A percentile compares a stretch with the other conserved stretches of the same genome.
Evolutionary conservation across 1,140 invertebrate species (phyloP).

Genomic region (Pomacea maculata): DNA sequence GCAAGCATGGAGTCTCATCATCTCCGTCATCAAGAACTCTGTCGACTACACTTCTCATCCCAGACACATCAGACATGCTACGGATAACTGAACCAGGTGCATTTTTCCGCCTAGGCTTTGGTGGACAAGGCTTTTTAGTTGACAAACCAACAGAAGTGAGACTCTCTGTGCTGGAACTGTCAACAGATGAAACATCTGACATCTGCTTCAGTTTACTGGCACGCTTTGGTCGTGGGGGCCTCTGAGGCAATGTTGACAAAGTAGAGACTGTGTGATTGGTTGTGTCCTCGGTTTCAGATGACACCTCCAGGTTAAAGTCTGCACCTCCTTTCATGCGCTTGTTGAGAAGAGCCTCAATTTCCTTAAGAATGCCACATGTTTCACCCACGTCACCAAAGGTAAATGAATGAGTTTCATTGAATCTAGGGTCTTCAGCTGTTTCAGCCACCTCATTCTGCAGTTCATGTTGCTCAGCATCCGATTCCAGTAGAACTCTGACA

Average conservation of each 20-base stretch:
- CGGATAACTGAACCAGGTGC: conserved; percentile 23
- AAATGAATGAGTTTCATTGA: neutral
- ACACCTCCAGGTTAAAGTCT: neutral
- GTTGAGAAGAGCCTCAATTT: conserved; percentile 37
- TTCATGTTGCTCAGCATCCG: neutral
- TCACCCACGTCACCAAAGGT: conserved; percentile 14
- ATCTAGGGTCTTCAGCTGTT: neutral
- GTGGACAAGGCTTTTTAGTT: conserved; percentile 36
- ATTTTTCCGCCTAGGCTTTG: conserved; percentile 46
- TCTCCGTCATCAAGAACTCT: conserved; percentile 17
- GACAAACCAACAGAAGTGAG: conserved; percentile 17
- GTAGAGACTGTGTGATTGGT: neutral
- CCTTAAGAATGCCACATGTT: conserved; percentile 39
- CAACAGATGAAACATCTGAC: conserved; percentile 14
- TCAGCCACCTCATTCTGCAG: neutral
- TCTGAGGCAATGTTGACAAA: conserved; percentile 23
- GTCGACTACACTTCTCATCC: conserved; percentile 26
- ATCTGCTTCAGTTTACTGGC: conserved; percentile 23
- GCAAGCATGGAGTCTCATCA: conserved; percentile 23
- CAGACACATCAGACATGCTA: conserved; percentile 42
- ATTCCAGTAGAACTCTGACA: neutral
- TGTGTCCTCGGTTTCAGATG: conserved; percentile 6
- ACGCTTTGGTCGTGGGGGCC: conserved; percentile 41
- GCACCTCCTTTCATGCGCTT: conserved; percentile 21
- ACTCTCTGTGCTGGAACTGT: conserved; percentile 34